phyloP scores from a whole-genome alignment of 2,797 vertebrate species.

The Pitangus sulphuratus region DNA sequence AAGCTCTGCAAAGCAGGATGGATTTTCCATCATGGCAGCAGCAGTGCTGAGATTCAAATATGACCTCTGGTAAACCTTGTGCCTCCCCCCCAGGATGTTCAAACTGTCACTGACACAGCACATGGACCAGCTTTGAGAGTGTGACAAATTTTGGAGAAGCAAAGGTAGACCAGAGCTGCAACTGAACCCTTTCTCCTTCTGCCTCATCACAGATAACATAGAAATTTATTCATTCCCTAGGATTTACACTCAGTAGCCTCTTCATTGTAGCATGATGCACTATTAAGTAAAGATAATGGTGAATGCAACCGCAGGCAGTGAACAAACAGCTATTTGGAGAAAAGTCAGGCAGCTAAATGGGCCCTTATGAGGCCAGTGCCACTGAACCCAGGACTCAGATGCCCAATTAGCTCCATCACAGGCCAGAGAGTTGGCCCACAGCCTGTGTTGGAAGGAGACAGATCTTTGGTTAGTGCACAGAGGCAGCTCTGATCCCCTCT shows the following conservation, averaged over 20 bases:
- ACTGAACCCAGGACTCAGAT: not conserved
- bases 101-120: not conserved
- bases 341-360: constrained; percentile 2
- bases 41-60: not conserved
- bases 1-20: not conserved
- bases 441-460: not conserved
- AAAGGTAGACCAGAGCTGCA: not conserved
- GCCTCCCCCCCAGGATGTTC: too few relatives aligned
- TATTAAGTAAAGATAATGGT: not conserved
- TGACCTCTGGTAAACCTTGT: not conserved
- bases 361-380: constrained; percentile 5
- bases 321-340: constrained; percentile 17
- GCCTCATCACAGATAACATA: not conserved
- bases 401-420: not conserved
- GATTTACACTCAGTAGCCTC: not conserved
- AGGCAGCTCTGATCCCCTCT: not conserved
- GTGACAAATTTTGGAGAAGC: not conserved
- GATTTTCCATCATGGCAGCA: not conserved
- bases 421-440: not conserved
- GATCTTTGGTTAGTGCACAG: not conserved
- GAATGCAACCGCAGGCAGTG: not conserved
- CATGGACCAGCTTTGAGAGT: not conserved
- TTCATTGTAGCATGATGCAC: not conserved
- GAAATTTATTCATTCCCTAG: not conserved
- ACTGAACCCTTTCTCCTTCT: not conserved